Evolutionary conservation across 1,140 invertebrate species (phyloP), one percentile per base, ranked within the genome.

Genomic region (Trichonephila clavata): DNA sequence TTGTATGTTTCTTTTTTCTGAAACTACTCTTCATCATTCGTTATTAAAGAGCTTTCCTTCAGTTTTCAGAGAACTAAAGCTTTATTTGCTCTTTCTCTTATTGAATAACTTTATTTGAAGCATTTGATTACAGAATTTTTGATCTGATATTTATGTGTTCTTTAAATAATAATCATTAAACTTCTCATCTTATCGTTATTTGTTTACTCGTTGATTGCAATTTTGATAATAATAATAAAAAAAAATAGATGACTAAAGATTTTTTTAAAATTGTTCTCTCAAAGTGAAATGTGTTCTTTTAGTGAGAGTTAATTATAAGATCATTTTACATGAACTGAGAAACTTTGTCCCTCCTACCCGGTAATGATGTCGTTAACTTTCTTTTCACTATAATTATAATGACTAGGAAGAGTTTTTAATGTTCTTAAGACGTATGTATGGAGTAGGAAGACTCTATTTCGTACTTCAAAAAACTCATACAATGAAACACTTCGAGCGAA

Each of bases 321-420:
- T 68, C 24, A 68, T 68, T 68, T 68, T 68, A 27, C 65, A 24
- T 68, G n/a, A 24, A 27, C 65, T n/a, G 65, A 24, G 65, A 77
- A 77, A 77, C 27, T 77, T 32, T 77, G 27, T 77, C 68, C 18
- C 27, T 77, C 27, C 24, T 18, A 32, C 32, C 68, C 27, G 18
- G 27, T 77, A 77, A 77, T 77, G 68, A 77, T 27, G 68, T 77
- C 65, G 65, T 68, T 68, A 68, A 68, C 65, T 24, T 68, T 24
- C 27, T 27, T 77, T 77, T 77, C 27, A 39, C 27, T 27, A 77
- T 77, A 77, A 77, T 77, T 77, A 39, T 32, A 32, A 77, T 77
- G 71, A 14, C 71, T 77, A 27, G 27, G 71, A 39, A 27, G 32
- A 77, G 24, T 32, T 77, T 63, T 77, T 77, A 39, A 77, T 14